Conservation (phyloP, 2,888 invertebrate genomes). For the Tetragonisca angustula region DNA sequence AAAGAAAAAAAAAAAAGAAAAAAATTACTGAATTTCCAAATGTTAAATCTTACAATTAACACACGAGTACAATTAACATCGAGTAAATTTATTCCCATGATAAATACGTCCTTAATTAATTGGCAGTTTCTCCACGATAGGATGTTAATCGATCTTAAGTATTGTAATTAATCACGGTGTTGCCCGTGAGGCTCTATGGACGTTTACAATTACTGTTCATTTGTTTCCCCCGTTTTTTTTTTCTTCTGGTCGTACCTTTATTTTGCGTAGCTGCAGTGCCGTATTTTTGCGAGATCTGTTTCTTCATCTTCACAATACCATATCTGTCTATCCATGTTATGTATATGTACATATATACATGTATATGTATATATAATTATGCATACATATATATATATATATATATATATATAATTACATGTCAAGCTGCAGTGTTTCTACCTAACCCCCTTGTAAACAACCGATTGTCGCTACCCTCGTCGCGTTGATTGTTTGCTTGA, state of each 20-base stretch:
- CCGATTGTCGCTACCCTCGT: conserved; percentile 59
- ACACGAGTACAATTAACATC: too few relatives aligned
- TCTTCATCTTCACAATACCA: conserved; percentile 50
- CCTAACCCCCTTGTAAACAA: conserved; percentile 43
- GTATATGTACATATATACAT: background rate
- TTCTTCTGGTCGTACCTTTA: conserved; percentile 24
- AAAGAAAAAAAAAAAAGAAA: too few relatives aligned
- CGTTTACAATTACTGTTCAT: conserved; percentile 35
- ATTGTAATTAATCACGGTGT: conserved; percentile 24
- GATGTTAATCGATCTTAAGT: conserved; percentile 14
- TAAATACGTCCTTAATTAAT: background rate
- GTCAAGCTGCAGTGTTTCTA: conserved; percentile 58
- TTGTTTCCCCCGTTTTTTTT: conserved; percentile 20
- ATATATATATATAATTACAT: conserved; percentile 30
- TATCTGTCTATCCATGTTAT: conserved; percentile 14
- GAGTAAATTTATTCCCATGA: background rate
- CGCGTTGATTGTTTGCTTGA: conserved; percentile 70
- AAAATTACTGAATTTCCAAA: too few relatives aligned
- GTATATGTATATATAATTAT: too few relatives aligned
- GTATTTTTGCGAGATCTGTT: conserved; percentile 63
- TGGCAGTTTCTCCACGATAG: background rate
- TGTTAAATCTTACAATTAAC: too few relatives aligned
- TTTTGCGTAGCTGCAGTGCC: conserved; percentile 66
- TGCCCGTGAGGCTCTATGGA: conserved; percentile 55
- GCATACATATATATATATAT: background rate